These are phyloP conservation scores for Eugnorisma glareosa DNA, from an alignment of 2,888 invertebrate genomes.

Conservation along the genomic window DNA sequence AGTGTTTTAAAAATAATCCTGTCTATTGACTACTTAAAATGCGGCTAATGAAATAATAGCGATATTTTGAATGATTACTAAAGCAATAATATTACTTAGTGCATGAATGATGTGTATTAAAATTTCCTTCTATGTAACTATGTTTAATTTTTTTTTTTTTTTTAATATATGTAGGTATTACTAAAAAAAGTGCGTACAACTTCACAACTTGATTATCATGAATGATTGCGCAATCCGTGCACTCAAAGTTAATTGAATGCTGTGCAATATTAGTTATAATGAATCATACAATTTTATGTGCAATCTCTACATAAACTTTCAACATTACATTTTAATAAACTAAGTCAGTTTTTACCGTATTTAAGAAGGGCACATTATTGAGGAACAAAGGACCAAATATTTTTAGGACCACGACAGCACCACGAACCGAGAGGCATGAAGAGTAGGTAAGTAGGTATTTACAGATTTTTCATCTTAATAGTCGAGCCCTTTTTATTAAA, in stretches of 20 bases:
- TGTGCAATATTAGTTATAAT: slow-evolving; percentile 40
- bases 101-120: background rate
- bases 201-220: slow-evolving; percentile 24
- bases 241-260: slow-evolving; percentile 36
- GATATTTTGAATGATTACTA: background rate
- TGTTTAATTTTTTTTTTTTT: no score
- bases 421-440: slow-evolving; percentile 51
- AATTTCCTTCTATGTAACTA: background rate
- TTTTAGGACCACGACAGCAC: slow-evolving; percentile 26
- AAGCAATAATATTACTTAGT: background rate
- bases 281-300: slow-evolving; percentile 22
- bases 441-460: slow-evolving; percentile 12
- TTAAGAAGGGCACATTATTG: slow-evolving; percentile 18
- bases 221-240: slow-evolving; percentile 23
- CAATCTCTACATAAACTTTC: slow-evolving; percentile 25
- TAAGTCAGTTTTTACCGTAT: slow-evolving; percentile 36
- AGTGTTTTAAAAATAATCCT: slow-evolving; percentile 16
- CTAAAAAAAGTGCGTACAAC: slow-evolving; percentile 30
- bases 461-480: background rate
- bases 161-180: no score
- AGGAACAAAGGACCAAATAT: slow-evolving; percentile 29
- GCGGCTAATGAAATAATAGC: background rate
- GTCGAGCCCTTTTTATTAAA: background rate
- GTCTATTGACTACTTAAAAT: background rate
- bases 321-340: background rate